Evolutionary conservation across 2,797 vertebrate genomes (phyloP), one percentile per base, ranked within the genome.

Genomic region (Synaphobranchus kaupii): DNA sequence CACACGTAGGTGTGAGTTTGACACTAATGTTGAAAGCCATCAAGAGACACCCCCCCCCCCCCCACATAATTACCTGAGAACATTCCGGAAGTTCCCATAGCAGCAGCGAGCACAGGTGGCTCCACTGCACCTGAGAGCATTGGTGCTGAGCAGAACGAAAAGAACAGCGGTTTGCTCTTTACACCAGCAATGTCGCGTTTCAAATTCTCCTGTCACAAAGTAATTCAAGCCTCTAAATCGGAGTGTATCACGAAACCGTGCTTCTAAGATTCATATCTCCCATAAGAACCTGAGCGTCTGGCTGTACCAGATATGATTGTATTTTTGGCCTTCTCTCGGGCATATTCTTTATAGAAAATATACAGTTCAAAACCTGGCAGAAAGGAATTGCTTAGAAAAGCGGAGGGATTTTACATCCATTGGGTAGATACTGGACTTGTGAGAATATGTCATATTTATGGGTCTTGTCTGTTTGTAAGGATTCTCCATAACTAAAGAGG

Each of bases 1-100:
- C 83, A 84, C 34, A 63, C 66, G 48, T 50, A 85, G 44, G 68
- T 73, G 68, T 73, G 68, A 73, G 68, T 73, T 73, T 44, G 0
- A 76, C 34, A 44, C 34, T 76, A 13, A 76, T 76, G 71, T 22
- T 39, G 71, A 17, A 7, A 1, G 15, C 5, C 66, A 12, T 7
- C n/a, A 8, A 68, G 63, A 28, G 63, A 4, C 63, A 0, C 1
- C 25, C 63, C 25, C 25, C 6, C 66, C n/a, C 34, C 13, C 15
- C 10, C 34, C 71, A 44, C 13, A 39, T 44, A 44, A 39, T 76
- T 39, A 20, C 71, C 34, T 76, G 71, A 39, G 71, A 76, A 76
- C 15, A 31, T 44, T 76, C 31, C 4, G 34, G 71, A 76, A 44
- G 12, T 20, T 44, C 34, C 34, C 71, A 34, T 4, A 5, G 71